Evolutionary conservation across 2,888 invertebrate species (phyloP), one percentile per base, ranked within the genome.

Genomic region (Erebia palarica): DNA sequence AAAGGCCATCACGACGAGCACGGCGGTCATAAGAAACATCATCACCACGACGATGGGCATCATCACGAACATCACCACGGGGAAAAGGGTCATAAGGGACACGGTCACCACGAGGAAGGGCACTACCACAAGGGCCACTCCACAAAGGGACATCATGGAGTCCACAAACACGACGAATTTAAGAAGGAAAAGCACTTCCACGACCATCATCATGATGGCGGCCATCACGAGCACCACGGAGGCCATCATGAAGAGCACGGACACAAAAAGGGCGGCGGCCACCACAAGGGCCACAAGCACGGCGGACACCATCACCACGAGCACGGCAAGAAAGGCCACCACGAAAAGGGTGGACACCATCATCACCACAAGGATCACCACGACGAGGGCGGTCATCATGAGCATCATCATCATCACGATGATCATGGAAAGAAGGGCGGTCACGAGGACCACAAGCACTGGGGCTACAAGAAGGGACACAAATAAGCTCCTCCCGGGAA

Each of bases 161-260:
- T 97, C 3, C 97, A 97, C 88, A 97, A 97, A 84, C 91, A 96
- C 77, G 96, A 97, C 86, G 97, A 97, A 88, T 97, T 95, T 89
- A 96, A 97, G 85, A 97, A 97, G 84, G 96, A 97, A 80, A 97
- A 97, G 82, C 96, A 97, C 83, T 97, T 96, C 95, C 97, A 96
- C 85, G 97, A 97, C 80, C 96, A 97, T 82, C 96, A 96, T 81
- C 96, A 97, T 80, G 96, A 96, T 74, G 95, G 95, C 70, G 97
- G 96, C 0, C 96, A 96, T 78, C 96, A 97, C 84, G 96, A 96
- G 83, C 96, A 96, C 79, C 96, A 97, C 82, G 97, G 97, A 70
- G 96, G 95, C 55, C 96, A 96, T 83, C 96, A 97, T 82, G 96
- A 96, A 82, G 96, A 96, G 82, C 96, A 96, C 79, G 96, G 96